These are phyloP conservation scores for Parus major DNA, from an alignment of 2,113 vertebrate species.

Conservation along the genomic window DNA sequence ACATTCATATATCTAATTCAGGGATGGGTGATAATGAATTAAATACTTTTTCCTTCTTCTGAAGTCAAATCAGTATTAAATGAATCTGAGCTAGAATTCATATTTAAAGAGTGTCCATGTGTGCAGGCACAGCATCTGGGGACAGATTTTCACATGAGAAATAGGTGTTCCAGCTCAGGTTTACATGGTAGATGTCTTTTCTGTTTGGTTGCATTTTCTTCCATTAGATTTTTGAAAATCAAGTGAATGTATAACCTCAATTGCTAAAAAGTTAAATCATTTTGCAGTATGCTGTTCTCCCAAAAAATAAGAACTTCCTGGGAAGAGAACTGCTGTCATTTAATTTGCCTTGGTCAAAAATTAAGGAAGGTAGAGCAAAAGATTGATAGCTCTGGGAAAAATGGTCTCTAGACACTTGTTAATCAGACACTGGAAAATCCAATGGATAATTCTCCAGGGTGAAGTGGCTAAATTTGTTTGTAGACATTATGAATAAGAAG, in stretches of 20 bases:
- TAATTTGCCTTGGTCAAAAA: slow-evolving; percentile 52
- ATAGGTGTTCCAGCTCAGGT: background rate
- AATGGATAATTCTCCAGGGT: slow-evolving; percentile 45
- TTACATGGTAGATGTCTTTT: background rate
- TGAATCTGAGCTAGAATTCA: slow-evolving; percentile 55
- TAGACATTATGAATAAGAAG: slow-evolving; percentile 64
- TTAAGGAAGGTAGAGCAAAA: slow-evolving; percentile 38
- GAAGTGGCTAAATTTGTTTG: slow-evolving; percentile 65
- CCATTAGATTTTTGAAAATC: background rate
- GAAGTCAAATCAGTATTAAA: slow-evolving; percentile 72
- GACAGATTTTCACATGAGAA: background rate
- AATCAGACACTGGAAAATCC: slow-evolving; percentile 63
- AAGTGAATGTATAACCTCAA: background rate
- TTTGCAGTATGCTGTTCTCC: background rate
- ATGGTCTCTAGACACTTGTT: slow-evolving; percentile 60
- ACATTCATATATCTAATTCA: slow-evolving; percentile 80
- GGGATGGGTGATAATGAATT: slow-evolving; percentile 80
- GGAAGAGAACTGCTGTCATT: slow-evolving; percentile 13
- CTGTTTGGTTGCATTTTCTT: background rate
- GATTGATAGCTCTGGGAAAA: slow-evolving; percentile 46
- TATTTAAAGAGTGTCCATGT: slow-evolving; percentile 47
- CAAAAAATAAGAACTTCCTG: background rate
- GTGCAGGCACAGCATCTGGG: background rate
- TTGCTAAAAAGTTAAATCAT: background rate
- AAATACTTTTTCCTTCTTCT: slow-evolving; percentile 78